Conservation (phyloP, 2,797 vertebrate genomes). For the Cottoperca gobio region DNA sequence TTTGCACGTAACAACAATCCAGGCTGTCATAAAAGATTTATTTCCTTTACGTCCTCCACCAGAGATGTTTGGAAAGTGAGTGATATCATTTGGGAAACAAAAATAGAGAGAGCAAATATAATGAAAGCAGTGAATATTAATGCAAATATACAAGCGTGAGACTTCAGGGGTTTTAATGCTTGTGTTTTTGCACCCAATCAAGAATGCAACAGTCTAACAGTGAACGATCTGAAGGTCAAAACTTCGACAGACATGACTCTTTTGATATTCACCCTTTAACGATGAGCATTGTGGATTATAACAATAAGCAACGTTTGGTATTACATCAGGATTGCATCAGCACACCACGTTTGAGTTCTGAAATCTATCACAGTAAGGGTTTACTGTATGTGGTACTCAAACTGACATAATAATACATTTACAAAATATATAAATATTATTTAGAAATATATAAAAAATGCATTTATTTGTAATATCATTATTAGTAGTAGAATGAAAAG, state of each 20-base stretch:
- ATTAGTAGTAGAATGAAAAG: too few relatives aligned
- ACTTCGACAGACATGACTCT: slow-evolving; percentile 34
- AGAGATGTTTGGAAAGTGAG: slow-evolving; percentile 37
- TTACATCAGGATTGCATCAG: slow-evolving; percentile 17
- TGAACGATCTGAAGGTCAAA: slow-evolving; percentile 20
- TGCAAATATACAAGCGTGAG: slow-evolving; percentile 46
- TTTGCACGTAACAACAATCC: slow-evolving; percentile 58
- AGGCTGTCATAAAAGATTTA: slow-evolving; percentile 52
- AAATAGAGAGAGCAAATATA: slow-evolving; percentile 23
- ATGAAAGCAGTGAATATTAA: slow-evolving; percentile 40
- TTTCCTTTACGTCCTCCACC: slow-evolving; percentile 42
- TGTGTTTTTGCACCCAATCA: slow-evolving; percentile 30
- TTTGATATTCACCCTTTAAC: slow-evolving; percentile 40
- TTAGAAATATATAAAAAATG: too few relatives aligned
- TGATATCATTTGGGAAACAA: slow-evolving; percentile 29
- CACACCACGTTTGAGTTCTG: background rate
- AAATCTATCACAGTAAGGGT: background rate
- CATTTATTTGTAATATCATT: too few relatives aligned
- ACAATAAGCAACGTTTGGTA: slow-evolving; percentile 7
- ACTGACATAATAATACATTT: background rate
- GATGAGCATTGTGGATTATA: slow-evolving; percentile 47
- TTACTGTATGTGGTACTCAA: background rate
- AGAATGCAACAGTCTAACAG: slow-evolving; percentile 35
- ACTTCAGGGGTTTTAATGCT: slow-evolving; percentile 44
- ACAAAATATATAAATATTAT: too few relatives aligned